Base-by-base conservation (phyloP, 1,140 invertebrate genomes). In the Ladona fulva region DNA sequence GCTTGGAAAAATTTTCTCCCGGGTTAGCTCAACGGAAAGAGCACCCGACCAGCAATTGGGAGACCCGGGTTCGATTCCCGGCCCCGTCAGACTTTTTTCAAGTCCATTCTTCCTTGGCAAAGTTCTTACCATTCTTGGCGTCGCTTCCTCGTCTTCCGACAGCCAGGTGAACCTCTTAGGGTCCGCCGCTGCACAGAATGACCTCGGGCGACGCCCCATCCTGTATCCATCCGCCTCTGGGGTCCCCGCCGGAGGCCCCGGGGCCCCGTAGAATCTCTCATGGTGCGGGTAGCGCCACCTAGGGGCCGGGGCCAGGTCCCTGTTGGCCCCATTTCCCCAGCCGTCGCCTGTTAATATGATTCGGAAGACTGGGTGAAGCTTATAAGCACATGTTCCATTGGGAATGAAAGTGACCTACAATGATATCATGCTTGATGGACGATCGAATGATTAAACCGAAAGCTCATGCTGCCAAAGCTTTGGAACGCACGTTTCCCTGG, bases 151-250 rank as follows among this genome's bases (percentile, higher is more conserved):
- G 84, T 93, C 92, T 78, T 92, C 91, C 29, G 90, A 88, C 84
- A 92, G 88, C 91, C 91, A 93, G 44, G 89, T 89, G 84, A 92
- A 93, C 24, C 90, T 87, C 83, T 91, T 92, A 74, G 91, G 91
- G 85, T 94, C 92, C 80, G 88, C 85, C 74, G 88, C 87, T 78
- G 87, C 89, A 83, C 89, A 90, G 81, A 93, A 90, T 24, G 92
- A 91, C 78, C 90, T 91, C 73, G 92, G 91, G 82, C 93, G 87
- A 73, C 93, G 87, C 74, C 92, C 87, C 83, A 94, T 93, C 87
- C 93, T 93, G 80, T 91, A 92, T 85, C 88, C 91, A 81, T 92
- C 89, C 84, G 92, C 87, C 74, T 93, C 92, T 81, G 91, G n/a
- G n/a, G n/a, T n/a, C n/a, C n/a, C 87, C 77, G 75, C 80, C 81